Evolutionary conservation across 1,140 invertebrate species (phyloP), one percentile per base, ranked within the genome.

Genomic region (Leptopilina clavipes): DNA sequence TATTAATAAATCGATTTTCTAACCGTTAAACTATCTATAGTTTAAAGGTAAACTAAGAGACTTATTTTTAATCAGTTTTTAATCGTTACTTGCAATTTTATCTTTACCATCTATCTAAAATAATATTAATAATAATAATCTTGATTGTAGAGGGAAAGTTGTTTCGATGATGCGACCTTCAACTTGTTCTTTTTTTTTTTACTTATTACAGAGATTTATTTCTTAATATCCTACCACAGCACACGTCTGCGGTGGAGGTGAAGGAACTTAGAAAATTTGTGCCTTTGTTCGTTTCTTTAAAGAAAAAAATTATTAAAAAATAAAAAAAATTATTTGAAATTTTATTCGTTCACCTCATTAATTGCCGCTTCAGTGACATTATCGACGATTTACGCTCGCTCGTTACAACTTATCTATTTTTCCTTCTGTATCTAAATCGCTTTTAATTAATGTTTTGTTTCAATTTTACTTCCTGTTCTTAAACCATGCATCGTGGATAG

Each of bases 101-200:
- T 19, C 59, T 71, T 76, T 45, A 76, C 22, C 70, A 84, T 83
- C 81, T 86, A 85, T 40, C 37, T 40, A 40, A 40, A 40, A 40
- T 40, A 31, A 40, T 40, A 40, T 40, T 40, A 40, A 40, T 76
- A 82, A 85, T 83, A 80, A 84, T 81, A 83, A 82, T 77, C 59
- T 81, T 82, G 82, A 85, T 87, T 77, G 76, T 82, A 84, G 84
- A 86, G 86, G 86, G 81, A 86, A 82, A 81, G 84, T 82, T 74
- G 83, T 83, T 78, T 82, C 76, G 45, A 54, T 76, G 54, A 77
- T 82, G 81, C 74, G 80, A 82, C 70, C 17, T 11, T 75, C 25
- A 31, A 5, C 25, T 31, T 76, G 11, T 40, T 40, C 43, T 40
- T 6, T 56, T 37, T 73, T 56, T 48, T 56, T 73, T 54, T 59